These are phyloP conservation scores for Thereva unica DNA, from an alignment of 2,888 invertebrate genomes.

Conservation along the genomic window DNA sequence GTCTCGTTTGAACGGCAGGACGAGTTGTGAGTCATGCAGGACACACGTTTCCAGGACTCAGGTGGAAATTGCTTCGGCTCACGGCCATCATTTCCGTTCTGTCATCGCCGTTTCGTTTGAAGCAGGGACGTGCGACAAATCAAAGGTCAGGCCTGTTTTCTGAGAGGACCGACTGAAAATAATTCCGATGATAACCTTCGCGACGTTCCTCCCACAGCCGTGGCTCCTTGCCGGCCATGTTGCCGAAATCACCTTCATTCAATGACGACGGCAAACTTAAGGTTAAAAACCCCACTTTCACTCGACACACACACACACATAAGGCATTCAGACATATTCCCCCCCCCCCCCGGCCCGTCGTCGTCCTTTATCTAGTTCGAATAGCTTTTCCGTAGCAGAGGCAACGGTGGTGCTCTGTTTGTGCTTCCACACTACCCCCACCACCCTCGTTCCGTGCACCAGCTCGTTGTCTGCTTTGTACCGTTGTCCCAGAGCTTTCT, in stretches of 20 bases:
- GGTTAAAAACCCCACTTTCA: constrained; percentile 47
- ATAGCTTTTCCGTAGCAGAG: no score
- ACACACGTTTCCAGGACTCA: no score
- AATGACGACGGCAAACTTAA: constrained; percentile 45
- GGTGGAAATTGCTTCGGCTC: no score
- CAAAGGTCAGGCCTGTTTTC: not conserved
- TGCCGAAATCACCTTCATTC: constrained; percentile 43
- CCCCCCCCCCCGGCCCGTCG: not conserved
- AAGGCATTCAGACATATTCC: constrained; percentile 22
- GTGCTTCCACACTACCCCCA: not conserved
- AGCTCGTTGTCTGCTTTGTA: constrained; percentile 14
- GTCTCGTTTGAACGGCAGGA: no score
- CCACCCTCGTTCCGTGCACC: not conserved
- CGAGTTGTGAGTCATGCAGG: no score
- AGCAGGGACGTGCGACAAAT: no score
- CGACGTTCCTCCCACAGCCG: not conserved
- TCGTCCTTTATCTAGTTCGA: not conserved
- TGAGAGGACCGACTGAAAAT: not conserved
- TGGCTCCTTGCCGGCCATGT: constrained; percentile 17
- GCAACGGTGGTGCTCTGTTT: no score
- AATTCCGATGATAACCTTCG: no score
- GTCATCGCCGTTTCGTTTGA: no score
- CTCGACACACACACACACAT: constrained; percentile 35
- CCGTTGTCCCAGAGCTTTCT: constrained; percentile 35
- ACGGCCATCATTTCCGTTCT: no score